Evolutionary conservation across 2,888 invertebrate species (phyloP).

Genomic region (Furcula furcula): DNA sequence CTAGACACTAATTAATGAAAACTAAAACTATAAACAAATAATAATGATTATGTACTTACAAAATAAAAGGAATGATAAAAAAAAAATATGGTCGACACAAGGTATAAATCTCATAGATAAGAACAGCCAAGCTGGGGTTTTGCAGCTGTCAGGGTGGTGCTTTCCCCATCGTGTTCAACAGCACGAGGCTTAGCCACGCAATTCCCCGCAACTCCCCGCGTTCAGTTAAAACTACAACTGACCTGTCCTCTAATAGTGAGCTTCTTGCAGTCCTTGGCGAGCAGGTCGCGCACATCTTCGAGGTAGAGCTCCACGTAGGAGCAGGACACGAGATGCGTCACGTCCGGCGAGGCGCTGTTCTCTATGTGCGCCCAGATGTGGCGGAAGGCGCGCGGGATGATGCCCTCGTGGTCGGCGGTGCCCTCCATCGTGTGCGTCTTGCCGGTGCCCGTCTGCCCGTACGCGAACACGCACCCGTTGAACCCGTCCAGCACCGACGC

Average conservation of each 20-base stretch:
- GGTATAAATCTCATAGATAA: too few species aligned
- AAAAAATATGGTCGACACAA: too few species aligned
- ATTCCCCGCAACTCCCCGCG: too few species aligned
- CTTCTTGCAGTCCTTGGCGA: constrained; percentile 89
- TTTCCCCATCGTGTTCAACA: too few species aligned
- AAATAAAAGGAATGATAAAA: too few species aligned
- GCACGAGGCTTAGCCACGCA: too few species aligned
- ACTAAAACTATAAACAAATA: too few species aligned
- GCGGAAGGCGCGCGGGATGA: constrained; percentile 97
- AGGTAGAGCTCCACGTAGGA: constrained; percentile 99
- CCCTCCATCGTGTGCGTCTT: constrained; percentile 91
- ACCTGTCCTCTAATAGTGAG: constrained; percentile 83
- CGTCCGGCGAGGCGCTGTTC: constrained; percentile 90
- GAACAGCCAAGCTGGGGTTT: too few species aligned
- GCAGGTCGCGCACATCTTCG: constrained; percentile 89
- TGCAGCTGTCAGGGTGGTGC: too few species aligned
- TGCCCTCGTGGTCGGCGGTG: constrained; percentile 85
- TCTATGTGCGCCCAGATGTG: constrained; percentile 98
- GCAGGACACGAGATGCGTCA: constrained; percentile 97
- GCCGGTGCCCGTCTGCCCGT: constrained; percentile 99
- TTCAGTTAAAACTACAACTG: constrained; percentile 8
- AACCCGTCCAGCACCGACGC: constrained; percentile 98
- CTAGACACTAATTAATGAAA: too few species aligned
- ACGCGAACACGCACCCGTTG: constrained; percentile 99
- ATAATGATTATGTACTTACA: too few species aligned